Evolutionary conservation across 2,113 vertebrate species (phyloP).

Genomic region (Phrynocephalus versicolor): DNA sequence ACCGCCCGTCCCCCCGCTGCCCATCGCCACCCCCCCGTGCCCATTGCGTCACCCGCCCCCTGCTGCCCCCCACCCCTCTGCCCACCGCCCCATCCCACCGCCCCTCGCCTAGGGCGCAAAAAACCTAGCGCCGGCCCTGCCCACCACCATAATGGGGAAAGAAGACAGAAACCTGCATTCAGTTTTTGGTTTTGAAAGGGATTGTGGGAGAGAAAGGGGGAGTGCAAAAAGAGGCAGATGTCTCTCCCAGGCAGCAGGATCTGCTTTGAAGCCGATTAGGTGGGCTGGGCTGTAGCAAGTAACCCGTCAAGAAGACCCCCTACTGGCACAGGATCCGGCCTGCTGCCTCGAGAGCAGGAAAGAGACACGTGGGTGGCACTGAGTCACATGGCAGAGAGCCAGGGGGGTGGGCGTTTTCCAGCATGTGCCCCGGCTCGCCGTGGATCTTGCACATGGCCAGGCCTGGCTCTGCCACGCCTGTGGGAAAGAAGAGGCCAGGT

Average conservation of each 20-base stretch:
- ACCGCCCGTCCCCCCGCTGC: no score
- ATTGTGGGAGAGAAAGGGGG: background rate
- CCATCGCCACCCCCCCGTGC: no score
- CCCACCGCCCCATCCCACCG: no score
- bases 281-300: background rate
- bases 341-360: background rate
- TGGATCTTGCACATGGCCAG: background rate
- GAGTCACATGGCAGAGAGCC: background rate
- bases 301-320: background rate
- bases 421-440: background rate
- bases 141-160: no score
- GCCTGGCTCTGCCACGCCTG: no score
- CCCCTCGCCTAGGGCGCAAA: no score
- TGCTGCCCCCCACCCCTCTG: no score
- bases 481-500: no score
- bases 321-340: background rate
- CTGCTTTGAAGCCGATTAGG: background rate
- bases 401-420: background rate
- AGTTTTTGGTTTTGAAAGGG: constrained; percentile 24
- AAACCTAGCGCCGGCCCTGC: no score
- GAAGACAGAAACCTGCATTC: constrained; percentile 34
- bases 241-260: no score
- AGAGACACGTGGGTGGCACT: background rate
- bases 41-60: no score
- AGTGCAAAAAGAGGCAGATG: background rate